Percentiles rank a stretch among this genome's conserved stretches.
Conservation (phyloP, 2,888 invertebrate genomes). For the Pristionchus maxplancki region DNA sequence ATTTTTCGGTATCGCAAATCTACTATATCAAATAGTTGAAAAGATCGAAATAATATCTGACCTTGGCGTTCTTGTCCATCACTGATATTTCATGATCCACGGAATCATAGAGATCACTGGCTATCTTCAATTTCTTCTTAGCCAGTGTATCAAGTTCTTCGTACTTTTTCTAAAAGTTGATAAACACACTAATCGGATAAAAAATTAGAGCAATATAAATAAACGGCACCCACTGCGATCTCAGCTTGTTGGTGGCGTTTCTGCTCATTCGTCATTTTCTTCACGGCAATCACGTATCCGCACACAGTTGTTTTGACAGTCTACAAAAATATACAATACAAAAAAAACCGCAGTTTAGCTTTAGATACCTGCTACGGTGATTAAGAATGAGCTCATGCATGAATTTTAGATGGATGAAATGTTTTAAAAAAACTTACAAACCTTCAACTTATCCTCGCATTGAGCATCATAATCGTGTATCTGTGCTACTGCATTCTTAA, state of each 20-base stretch:
- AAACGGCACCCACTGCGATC: constrained; percentile 5
- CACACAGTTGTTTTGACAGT: neutral
- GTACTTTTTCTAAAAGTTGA: neutral
- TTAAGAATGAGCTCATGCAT: neutral
- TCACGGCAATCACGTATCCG: neutral
- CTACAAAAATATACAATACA: neutral
- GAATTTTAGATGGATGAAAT: neutral
- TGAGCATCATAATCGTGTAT: neutral
- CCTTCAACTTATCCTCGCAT: neutral
- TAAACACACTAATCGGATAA: neutral
- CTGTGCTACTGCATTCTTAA: neutral
- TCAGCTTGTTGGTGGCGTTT: neutral
- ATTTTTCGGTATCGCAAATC: neutral
- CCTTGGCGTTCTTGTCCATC: constrained; percentile 20
- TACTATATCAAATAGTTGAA: neutral
- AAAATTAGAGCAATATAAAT: neutral
- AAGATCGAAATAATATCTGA: neutral
- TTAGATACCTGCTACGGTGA: neutral
- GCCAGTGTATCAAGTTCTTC: neutral
- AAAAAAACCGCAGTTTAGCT: too few species aligned
- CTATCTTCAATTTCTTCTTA: constrained; percentile 1
- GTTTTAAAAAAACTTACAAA: neutral
- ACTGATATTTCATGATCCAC: constrained; percentile 25
- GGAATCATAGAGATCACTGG: constrained; percentile 16
- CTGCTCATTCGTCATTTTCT: constrained; percentile 45